Percentiles rank a stretch among this genome's conserved stretches.
phyloP scores from a whole-genome alignment of 2,113 vertebrate species.

The Alligator sinensis region DNA sequence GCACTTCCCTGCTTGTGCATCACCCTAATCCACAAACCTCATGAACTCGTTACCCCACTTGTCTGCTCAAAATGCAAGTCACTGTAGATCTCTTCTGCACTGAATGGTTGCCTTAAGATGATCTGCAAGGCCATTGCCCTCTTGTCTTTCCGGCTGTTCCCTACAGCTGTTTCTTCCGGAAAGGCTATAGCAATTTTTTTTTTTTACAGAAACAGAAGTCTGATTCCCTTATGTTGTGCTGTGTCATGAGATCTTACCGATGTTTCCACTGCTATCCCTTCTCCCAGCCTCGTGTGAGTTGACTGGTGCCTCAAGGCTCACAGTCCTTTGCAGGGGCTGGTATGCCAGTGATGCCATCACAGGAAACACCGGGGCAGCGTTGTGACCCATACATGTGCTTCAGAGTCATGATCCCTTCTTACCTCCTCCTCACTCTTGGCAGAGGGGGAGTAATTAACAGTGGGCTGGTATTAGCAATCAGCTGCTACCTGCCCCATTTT shows the following conservation, averaged over 20 bases:
- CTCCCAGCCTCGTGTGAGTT: background rate
- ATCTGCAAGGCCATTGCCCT: background rate
- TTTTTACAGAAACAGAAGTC: background rate
- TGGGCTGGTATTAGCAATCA: background rate
- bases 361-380: background rate
- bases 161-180: background rate
- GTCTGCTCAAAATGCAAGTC: background rate
- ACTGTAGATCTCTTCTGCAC: background rate
- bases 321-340: accelerated
- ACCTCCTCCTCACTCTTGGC: background rate
- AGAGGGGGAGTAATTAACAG: background rate
- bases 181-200: background rate
- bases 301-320: background rate
- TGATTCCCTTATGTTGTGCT: background rate
- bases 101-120: background rate
- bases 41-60: background rate
- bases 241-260: background rate
- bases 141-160: background rate
- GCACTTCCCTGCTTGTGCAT: background rate
- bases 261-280: background rate
- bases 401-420: no score
- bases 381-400: no score
- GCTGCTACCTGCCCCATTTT: accelerated
- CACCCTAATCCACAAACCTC: background rate
- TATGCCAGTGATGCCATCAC: background rate